Evolutionary conservation across 2,113 vertebrate species (phyloP).

Genomic region (Scartelaos histophorus): DNA sequence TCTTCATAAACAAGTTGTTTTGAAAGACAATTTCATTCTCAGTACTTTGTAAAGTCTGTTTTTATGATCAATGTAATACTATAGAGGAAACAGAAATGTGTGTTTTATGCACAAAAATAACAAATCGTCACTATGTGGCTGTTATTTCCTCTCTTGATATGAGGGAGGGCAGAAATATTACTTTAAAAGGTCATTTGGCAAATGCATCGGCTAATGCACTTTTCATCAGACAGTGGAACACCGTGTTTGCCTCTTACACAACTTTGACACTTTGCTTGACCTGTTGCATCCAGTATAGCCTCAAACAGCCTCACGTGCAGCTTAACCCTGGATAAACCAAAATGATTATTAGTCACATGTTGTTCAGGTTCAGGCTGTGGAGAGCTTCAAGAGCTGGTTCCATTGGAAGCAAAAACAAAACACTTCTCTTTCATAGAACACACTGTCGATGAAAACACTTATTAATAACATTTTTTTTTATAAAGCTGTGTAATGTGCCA

Average conservation of each 20-base stretch:
- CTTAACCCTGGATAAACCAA: constrained; percentile 1
- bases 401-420: background rate
- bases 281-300: no score
- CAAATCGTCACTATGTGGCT: background rate
- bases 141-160: constrained; percentile 11
- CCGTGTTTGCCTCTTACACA: background rate
- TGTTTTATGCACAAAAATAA: background rate
- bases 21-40: no score
- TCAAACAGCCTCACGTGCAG: constrained; percentile 1
- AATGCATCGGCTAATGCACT: constrained; percentile 12
- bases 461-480: no score
- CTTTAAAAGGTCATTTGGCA: background rate
- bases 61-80: background rate
- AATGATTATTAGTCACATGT: constrained; percentile 12
- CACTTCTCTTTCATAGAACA: no score
- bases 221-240: constrained; percentile 25
- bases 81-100: background rate
- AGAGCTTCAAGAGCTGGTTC: background rate
- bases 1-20: no score
- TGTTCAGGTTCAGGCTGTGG: constrained; percentile 2
- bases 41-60: background rate
- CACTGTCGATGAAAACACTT: no score
- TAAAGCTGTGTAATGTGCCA: no score
- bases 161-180: background rate
- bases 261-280: no score